Percentiles rank a stretch among this genome's conserved stretches.
phyloP scores from a whole-genome alignment of 2,113 vertebrate species.

The Oncorhynchus clarkii region DNA sequence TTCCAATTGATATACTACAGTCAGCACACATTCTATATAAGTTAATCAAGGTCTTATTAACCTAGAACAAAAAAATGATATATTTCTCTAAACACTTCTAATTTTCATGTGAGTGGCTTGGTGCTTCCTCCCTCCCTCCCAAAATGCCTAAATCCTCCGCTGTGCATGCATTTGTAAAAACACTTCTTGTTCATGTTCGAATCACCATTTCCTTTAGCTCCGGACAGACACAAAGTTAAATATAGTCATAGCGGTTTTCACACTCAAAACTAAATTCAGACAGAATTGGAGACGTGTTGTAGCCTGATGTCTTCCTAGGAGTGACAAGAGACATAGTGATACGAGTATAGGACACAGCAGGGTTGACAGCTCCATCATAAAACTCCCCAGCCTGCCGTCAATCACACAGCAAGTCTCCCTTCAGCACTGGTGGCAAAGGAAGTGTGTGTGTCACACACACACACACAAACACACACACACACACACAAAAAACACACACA shows the following conservation, averaged over 20 bases:
- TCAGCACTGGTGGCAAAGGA: slow-evolving; percentile 32
- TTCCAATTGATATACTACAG: neutral
- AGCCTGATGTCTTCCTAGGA: slow-evolving; percentile 52
- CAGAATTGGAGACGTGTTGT: slow-evolving; percentile 43
- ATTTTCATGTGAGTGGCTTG: neutral
- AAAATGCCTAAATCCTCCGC: neutral
- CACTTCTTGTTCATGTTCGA: slow-evolving; percentile 2
- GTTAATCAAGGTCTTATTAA: neutral
- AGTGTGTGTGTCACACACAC: slow-evolving; percentile 7
- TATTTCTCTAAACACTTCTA: neutral
- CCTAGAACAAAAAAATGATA: neutral
- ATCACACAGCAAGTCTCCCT: slow-evolving; percentile 61
- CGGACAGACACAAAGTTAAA: slow-evolving; percentile 14
- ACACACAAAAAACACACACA: neutral
- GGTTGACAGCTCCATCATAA: slow-evolving; percentile 67
- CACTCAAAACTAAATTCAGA: slow-evolving; percentile 47
- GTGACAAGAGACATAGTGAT: slow-evolving; percentile 35
- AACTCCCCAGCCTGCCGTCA: slow-evolving; percentile 62
- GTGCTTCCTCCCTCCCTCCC: neutral
- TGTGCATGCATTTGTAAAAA: neutral
- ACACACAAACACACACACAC: slow-evolving; percentile 14
- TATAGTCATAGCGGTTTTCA: slow-evolving; percentile 25
- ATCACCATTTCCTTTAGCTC: slow-evolving; percentile 28
- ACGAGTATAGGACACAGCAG: slow-evolving; percentile 56
- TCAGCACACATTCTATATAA: neutral